A percentile compares a stretch with the other conserved stretches of the same genome.
Evolutionary conservation across 2,113 vertebrate genomes (phyloP).

Genomic region (Pontoporia blainvillei): DNA sequence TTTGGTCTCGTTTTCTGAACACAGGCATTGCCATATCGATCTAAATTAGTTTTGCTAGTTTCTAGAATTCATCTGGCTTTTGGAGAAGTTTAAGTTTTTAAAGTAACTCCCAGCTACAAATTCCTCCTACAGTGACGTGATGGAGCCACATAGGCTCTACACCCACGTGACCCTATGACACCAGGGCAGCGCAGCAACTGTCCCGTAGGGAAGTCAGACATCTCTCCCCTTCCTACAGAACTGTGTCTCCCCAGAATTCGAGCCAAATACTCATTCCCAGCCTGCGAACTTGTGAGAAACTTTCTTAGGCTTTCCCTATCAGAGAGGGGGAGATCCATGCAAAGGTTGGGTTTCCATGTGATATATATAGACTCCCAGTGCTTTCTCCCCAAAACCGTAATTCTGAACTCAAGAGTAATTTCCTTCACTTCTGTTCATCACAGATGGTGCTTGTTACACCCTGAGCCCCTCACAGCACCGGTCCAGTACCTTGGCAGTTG

Average conservation of each 20-base stretch:
- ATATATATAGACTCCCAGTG: neutral
- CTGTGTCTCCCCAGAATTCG: neutral
- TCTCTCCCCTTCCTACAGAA: neutral
- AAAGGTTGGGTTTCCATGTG: neutral
- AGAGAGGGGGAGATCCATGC: neutral
- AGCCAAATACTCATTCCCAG: neutral
- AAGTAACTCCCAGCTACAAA: neutral
- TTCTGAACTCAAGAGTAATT: neutral
- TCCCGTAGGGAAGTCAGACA: neutral
- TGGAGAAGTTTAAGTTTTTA: neutral
- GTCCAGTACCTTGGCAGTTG: too few species aligned
- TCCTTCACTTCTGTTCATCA: neutral
- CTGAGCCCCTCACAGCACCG: accelerated
- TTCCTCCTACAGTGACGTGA: neutral
- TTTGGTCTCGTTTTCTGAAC: neutral
- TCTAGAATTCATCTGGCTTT: neutral
- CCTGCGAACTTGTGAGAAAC: neutral
- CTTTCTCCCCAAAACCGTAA: neutral
- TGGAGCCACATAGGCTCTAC: accelerated
- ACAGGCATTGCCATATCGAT: neutral
- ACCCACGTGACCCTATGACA: accelerated
- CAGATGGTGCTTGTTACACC: neutral
- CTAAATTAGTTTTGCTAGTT: neutral
- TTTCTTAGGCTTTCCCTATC: neutral
- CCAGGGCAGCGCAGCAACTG: neutral